Conservation (phyloP, 2,888 invertebrate genomes). For the Brachyptera risi region DNA sequence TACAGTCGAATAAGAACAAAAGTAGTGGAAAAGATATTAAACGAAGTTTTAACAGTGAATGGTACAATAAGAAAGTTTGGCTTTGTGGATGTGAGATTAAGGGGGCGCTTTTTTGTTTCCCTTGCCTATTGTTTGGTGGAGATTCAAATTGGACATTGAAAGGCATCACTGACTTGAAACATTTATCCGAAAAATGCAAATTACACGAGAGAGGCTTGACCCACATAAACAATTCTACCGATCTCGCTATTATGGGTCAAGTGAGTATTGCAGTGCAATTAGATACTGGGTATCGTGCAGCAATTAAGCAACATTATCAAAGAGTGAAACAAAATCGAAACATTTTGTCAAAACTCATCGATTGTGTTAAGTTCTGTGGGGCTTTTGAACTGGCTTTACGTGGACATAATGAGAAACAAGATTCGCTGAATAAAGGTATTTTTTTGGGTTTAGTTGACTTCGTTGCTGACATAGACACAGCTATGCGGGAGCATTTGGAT, state of each 20-base stretch:
- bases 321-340: slow-evolving; percentile 32
- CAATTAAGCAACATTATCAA: slow-evolving; percentile 32
- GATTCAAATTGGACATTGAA: slow-evolving; percentile 24
- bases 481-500: slow-evolving; percentile 36
- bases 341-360: slow-evolving; percentile 34
- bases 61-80: too few species aligned
- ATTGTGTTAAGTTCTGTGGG: too few species aligned
- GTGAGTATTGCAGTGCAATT: slow-evolving; percentile 33
- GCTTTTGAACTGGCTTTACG: slow-evolving; percentile 37
- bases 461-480: slow-evolving; percentile 35
- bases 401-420: slow-evolving; percentile 38
- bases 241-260: slow-evolving; percentile 30
- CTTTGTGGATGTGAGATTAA: slow-evolving; percentile 15
- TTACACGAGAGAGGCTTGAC: slow-evolving; percentile 27
- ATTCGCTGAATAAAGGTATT: slow-evolving; percentile 36
- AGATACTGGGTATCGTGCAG: slow-evolving; percentile 29
- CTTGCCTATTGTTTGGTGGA: slow-evolving; percentile 35
- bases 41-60: too few species aligned
- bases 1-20: too few species aligned
- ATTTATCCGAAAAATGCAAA: slow-evolving; percentile 31
- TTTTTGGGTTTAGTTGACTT: slow-evolving; percentile 39
- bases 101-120: slow-evolving; percentile 33
- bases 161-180: slow-evolving; percentile 32
- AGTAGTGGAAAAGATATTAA: too few species aligned
- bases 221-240: slow-evolving; percentile 28